A percentile compares a stretch with the other conserved stretches of the same genome.
Conservation (phyloP, 1,140 invertebrate species). For the Habropoda laboriosa region DNA sequence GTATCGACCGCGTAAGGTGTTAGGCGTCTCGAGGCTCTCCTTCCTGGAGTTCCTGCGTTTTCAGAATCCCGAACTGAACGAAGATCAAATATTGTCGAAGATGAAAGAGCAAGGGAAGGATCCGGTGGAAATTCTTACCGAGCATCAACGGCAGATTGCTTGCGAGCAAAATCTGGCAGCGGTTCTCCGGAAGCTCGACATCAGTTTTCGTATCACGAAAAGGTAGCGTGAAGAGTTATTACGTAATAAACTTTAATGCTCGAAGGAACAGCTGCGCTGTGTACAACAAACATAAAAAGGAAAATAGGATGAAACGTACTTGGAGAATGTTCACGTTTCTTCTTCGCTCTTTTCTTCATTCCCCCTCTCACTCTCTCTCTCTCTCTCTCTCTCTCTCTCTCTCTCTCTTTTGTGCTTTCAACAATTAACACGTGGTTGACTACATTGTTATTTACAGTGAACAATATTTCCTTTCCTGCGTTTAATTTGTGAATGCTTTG, state of each 20-base stretch:
- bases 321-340: neutral
- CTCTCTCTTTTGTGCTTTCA: neutral
- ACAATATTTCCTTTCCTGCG: neutral
- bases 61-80: conserved; percentile 16
- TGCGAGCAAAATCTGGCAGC: conserved; percentile 47
- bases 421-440: neutral
- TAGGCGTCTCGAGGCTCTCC: conserved; percentile 45
- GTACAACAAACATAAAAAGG: neutral
- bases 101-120: conserved; percentile 26
- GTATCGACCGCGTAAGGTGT: conserved; percentile 32
- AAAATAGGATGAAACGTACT: too few species aligned
- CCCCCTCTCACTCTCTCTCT: neutral
- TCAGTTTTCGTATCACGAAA: conserved; percentile 52
- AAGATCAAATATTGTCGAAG: conserved; percentile 31
- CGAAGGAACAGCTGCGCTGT: neutral
- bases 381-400: neutral
- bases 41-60: conserved; percentile 31
- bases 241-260: conserved; percentile 2
- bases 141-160: conserved; percentile 45
- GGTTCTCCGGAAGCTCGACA: conserved; percentile 50
- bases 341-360: neutral
- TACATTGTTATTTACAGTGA: neutral
- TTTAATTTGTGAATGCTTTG: too few species aligned
- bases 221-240: conserved; percentile 47
- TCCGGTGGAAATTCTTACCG: conserved; percentile 32